Base-by-base conservation (phyloP, 2,888 invertebrate species). In the Rhagonycha lutea region DNA sequence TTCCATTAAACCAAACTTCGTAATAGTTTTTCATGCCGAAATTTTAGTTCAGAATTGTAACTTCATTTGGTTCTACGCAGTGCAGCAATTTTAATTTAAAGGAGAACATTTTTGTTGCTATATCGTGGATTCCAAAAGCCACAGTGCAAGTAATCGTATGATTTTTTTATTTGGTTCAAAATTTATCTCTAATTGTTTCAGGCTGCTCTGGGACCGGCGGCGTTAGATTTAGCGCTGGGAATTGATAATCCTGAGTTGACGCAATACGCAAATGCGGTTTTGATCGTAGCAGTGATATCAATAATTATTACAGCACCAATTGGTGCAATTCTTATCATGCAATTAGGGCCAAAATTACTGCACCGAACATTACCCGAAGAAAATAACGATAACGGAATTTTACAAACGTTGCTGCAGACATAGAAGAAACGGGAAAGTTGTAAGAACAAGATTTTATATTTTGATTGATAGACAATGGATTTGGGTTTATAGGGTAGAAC, bases 71-170 rank as follows among this genome's bases (percentile, higher is more conserved):
- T 77, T 88, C 89, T 73, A 88, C 89, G 76, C 86, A 87, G 80
- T 89, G 90, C 77, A 89, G 90, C 78, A 87, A 88, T 72, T 88
- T 93, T 78, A 91, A 89, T 82, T 84, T 89, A 82, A 92, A 91
- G 83, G 95, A 95, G 87, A 90, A 91, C 81, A 83, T 92, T 72
- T 95, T 95, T 84, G 90, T 95, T 76, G 91, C 94, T 32, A 84
- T 94, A 76, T 91, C 94, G 68, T 94, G 94, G 92, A 87, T 94
- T 70, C 94, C 95, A 12, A 95, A 95, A 86, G 95, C 94, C 79
- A 94, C 94, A 70, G 92, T 95, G 68, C 94, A 94, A 91, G 94
- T 92, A 87, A 75, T n/a, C n/a, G n/a, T 8, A 7, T 2, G 7
- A 2, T 2, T 7, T 47, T 47, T n/a, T 7, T 18, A n/a, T 14